phyloP scores from a whole-genome alignment of 2,113 vertebrate genomes.

The Hippocampus mohnikei region DNA sequence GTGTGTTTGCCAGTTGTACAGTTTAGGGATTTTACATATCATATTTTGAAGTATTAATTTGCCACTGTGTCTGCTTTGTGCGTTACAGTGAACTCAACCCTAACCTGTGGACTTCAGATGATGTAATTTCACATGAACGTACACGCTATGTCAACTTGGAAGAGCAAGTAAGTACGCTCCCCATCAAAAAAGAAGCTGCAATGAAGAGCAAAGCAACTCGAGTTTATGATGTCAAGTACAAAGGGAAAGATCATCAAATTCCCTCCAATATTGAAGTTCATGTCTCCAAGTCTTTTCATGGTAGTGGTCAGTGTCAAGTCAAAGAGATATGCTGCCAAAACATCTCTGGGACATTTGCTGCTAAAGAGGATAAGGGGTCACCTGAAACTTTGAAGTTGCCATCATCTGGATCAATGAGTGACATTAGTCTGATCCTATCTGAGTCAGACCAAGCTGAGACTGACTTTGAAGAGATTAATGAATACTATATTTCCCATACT shows the following conservation, averaged over 20 bases:
- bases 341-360: conserved; percentile 17
- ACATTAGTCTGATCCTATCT: conserved; percentile 54
- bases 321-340: conserved; percentile 36
- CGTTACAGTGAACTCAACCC: conserved; percentile 62
- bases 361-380: conserved; percentile 23
- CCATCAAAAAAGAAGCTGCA: conserved; percentile 36
- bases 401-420: conserved; percentile 48
- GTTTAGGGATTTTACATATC: neutral
- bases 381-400: conserved; percentile 23
- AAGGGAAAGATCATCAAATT: conserved; percentile 39
- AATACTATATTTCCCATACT: conserved; percentile 27
- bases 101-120: conserved; percentile 61
- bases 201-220: conserved; percentile 28
- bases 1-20: neutral
- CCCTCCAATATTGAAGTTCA: conserved; percentile 29
- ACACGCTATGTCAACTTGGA: conserved; percentile 44
- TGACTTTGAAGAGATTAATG: conserved; percentile 58
- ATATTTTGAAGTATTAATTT: conserved; percentile 9
- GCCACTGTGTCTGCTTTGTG: conserved; percentile 14
- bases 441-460: conserved; percentile 60
- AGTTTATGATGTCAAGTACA: conserved; percentile 27
- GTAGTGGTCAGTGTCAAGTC: conserved; percentile 9
- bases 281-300: conserved; percentile 23
- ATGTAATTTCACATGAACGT: conserved; percentile 51
- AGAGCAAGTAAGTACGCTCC: conserved; percentile 69